Conservation (phyloP, 2,797 vertebrate species). For the Scolopax rusticola region DNA sequence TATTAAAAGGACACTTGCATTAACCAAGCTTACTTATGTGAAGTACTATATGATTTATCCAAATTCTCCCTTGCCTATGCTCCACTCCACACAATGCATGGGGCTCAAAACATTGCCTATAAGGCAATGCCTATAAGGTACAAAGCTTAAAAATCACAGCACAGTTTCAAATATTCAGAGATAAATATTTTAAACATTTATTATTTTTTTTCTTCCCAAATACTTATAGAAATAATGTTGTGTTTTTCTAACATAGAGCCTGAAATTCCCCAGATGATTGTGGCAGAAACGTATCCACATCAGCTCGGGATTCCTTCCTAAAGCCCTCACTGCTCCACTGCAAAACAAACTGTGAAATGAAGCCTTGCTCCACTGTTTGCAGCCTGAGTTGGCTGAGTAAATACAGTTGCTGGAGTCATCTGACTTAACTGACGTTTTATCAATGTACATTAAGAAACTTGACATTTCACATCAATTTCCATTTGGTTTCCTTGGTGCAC, state of each 20-base stretch:
- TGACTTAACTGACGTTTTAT: conserved; percentile 55
- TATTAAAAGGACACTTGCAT: neutral
- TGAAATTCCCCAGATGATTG: neutral
- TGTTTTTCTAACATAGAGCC: neutral
- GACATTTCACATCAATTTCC: conserved; percentile 59
- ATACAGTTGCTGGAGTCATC: conserved; percentile 44
- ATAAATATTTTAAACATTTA: neutral
- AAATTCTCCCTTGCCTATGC: neutral
- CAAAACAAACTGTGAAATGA: neutral
- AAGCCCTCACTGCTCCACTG: neutral
- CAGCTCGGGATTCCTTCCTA: neutral
- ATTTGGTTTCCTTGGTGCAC: neutral
- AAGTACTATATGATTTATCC: neutral
- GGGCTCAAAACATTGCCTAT: neutral
- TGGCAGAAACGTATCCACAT: neutral
- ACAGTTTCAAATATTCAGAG: neutral
- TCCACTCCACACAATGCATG: neutral
- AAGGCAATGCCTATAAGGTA: neutral
- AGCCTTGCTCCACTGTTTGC: neutral
- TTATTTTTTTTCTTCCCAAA: neutral
- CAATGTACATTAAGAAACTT: conserved; percentile 50
- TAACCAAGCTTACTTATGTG: neutral
- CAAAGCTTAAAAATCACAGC: neutral
- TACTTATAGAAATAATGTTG: neutral
- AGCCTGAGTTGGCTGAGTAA: conserved; percentile 26